Evolutionary conservation across 2,797 vertebrate species (phyloP), one percentile per base, ranked within the genome.

Genomic region (Toxotes lorentzi): DNA sequence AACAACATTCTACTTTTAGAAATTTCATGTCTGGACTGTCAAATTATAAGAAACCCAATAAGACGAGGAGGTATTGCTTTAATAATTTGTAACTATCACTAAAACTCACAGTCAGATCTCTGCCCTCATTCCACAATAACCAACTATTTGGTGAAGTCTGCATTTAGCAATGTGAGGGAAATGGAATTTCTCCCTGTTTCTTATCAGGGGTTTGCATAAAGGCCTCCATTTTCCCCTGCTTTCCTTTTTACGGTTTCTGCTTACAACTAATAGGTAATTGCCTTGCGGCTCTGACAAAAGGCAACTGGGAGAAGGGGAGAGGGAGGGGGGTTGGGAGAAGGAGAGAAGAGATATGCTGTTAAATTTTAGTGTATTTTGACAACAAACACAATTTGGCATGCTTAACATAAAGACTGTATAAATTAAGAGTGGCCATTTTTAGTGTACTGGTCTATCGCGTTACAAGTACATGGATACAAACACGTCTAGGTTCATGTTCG

Each of bases 201-300:
- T 95, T 95, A 94, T 95, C 94, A 91, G 88, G 76, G 0, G 32
- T 81, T 43, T 70, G 82, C 94, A 96, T 90, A 95, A 94, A 95
- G 91, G 69, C 89, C 83, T 82, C 79, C 56, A 79, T 86, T 92
- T 80, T 54, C 71, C 73, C 41, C 38, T 24, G 70, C 73, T 86
- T 75, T 77, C 73, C 71, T 78, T 87, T 88, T 84, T 69, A 76
- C 72, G 78, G 83, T 89, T 79, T 80, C 76, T 84, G 76, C 86
- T 89, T 66, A 84, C 84, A 71, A 76, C 81, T 86, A 88, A 90
- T 84, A 91, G 87, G 88, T 94, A 92, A 94, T 94, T 93, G 85
- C 91, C 85, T 87, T 4, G 75, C 77, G 81, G 88, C 83, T 87
- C 70, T 66, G 81, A 88, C 79, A 84, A 90, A 90, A 90, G 83